Base-by-base conservation (phyloP, 2,113 vertebrate species). In the Guaruba guarouba region DNA sequence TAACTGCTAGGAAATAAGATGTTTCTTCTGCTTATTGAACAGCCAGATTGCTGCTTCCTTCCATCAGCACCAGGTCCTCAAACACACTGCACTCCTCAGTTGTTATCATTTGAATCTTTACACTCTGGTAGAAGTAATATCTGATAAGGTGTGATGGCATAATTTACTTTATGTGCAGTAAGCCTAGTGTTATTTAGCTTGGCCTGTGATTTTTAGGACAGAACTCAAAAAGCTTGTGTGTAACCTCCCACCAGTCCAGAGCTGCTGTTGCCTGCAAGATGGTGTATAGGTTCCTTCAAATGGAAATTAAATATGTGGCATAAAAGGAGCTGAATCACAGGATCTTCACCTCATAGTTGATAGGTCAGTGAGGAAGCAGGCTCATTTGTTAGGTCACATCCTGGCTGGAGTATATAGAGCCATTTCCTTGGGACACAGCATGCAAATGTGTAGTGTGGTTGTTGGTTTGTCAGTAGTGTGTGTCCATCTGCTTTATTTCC, bases 381-480 rank as follows among this genome's bases (percentile, higher is more conserved):
- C 54, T 85, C 79, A 19, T 69, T 80, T 31, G 41, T 62, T 55
- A 84, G 63, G 76, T 94, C 51, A 88, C 46, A 71, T 39, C 44
- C 86, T 95, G 87, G 67, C 66, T 95, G 89, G 25, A 52, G 13
- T 29, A 7, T 66, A 70, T 31, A 41, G 86, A 90, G 44, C 86
- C 31, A 22, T 92, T 80, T 41, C 44, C 57, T 63, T 81, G 91
- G 82, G 89, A 77, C 70, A 43, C 51, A 39, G 11, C 6, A 33
- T 64, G 31, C 63, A 82, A 33, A 68, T 90, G 51, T 95, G 88
- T 77, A 83, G 86, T 37, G 3, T 16, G 43, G 24, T 39, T 29
- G 16, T 59, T 95, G 93, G 90, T 95, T 96, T 97, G 63, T 70
- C 86, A 74, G 28, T 78, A 90, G 82, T 63, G 35, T 86, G 46